Percentiles rank a stretch among this genome's conserved stretches.
phyloP scores from a whole-genome alignment of 2,113 vertebrate genomes.

The Fregetta grallaria region DNA sequence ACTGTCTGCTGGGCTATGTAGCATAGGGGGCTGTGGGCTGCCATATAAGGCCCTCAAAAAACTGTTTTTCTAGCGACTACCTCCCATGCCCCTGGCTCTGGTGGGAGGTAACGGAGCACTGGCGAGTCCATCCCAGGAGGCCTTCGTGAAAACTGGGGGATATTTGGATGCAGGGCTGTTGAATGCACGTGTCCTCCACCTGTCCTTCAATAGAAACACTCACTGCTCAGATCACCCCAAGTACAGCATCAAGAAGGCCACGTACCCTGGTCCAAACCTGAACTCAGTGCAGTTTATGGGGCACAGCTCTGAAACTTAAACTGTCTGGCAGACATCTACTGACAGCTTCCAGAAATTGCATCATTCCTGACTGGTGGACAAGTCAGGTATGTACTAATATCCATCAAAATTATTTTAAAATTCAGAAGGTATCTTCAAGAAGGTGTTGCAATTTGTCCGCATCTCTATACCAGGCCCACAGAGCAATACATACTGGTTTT shows the following conservation, averaged over 20 bases:
- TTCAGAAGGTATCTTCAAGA: not conserved
- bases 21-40: not conserved
- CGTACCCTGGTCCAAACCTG: rapidly evolving
- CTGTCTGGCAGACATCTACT: not conserved
- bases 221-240: not conserved
- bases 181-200: not conserved
- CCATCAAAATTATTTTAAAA: not conserved
- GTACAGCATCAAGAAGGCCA: not conserved
- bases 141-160: not conserved
- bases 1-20: not conserved
- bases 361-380: not conserved
- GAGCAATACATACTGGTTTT: not conserved
- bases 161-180: not conserved
- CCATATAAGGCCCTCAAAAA: not conserved
- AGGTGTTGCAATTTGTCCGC: not conserved
- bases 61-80: not conserved
- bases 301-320: not conserved
- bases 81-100: not conserved
- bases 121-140: rapidly evolving
- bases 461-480: not conserved
- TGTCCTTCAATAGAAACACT: not conserved
- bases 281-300: not conserved
- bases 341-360: not conserved
- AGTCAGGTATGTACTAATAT: not conserved
- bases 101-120: not conserved